Percentiles rank a stretch among this genome's conserved stretches.
Evolutionary conservation across 2,888 invertebrate species (phyloP).

Genomic region (Amphipyra berbera): DNA sequence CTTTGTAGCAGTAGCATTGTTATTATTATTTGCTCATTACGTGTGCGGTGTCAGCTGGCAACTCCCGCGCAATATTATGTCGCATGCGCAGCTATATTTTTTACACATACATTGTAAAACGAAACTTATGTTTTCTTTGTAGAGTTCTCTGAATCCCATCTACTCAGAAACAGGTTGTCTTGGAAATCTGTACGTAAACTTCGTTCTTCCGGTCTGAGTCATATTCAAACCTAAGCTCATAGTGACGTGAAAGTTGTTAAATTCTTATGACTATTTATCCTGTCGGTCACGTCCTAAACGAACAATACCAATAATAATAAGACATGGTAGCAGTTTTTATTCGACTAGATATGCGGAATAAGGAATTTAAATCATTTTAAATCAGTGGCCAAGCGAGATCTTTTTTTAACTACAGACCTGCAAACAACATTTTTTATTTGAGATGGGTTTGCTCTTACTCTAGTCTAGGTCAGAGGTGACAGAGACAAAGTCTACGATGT

Average conservation of each 20-base stretch:
- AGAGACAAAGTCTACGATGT: too few species aligned
- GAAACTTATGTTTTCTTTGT: conserved; percentile 51
- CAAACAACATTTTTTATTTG: too few species aligned
- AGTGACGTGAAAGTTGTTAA: neutral
- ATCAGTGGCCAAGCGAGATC: too few species aligned
- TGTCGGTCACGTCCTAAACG: neutral
- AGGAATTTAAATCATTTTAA: too few species aligned
- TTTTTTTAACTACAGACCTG: too few species aligned
- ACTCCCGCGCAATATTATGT: conserved; percentile 65
- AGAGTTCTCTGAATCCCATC: conserved; percentile 46
- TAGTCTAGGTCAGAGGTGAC: too few species aligned
- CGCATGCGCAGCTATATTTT: conserved; percentile 36
- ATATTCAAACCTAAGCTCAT: conserved; percentile 8
- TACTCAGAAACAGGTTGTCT: conserved; percentile 46
- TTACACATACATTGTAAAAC: conserved; percentile 40
- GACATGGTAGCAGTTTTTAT: neutral
- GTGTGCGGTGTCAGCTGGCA: conserved; percentile 74
- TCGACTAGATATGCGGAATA: too few species aligned
- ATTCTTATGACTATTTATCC: conserved; percentile 1
- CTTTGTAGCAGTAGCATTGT: conserved; percentile 54
- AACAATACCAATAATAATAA: neutral
- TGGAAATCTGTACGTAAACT: conserved; percentile 38
- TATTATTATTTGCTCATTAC: conserved; percentile 73
- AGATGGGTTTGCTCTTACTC: too few species aligned
- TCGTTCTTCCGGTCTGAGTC: conserved; percentile 45